A percentile compares a stretch with the other conserved stretches of the same genome.
Evolutionary conservation across 1,140 invertebrate genomes (phyloP).

Genomic region (Phenacoccus solenopsis): DNA sequence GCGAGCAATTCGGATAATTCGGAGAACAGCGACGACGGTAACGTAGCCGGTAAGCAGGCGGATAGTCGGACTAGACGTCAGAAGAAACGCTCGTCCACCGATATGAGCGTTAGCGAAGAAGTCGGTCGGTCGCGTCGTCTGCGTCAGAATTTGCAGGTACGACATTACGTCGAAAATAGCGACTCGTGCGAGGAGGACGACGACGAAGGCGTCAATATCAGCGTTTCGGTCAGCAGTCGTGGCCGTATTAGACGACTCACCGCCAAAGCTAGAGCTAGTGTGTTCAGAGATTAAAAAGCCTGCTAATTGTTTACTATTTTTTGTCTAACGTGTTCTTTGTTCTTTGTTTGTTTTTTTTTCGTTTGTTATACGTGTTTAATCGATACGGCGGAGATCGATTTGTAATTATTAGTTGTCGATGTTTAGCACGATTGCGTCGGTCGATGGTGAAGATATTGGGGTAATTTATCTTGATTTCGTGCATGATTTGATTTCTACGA

Average conservation of each 20-base stretch:
- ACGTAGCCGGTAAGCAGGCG: too few relatives aligned
- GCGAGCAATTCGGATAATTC: constrained; percentile 20
- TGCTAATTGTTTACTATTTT: too few relatives aligned
- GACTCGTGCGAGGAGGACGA: constrained; percentile 31
- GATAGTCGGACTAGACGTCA: neutral
- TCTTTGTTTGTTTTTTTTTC: too few relatives aligned
- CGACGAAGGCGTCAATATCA: constrained; percentile 28
- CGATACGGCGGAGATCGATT: too few relatives aligned
- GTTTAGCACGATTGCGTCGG: too few relatives aligned
- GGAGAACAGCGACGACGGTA: constrained; percentile 17
- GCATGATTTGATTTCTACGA: too few relatives aligned
- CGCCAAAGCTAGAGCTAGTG: constrained; percentile 37
- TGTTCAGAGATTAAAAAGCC: constrained; percentile 16
- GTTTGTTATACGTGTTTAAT: too few relatives aligned
- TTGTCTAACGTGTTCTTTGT: too few relatives aligned
- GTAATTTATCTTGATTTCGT: too few relatives aligned
- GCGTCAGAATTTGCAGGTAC: neutral
- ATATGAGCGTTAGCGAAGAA: neutral
- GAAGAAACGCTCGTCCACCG: neutral
- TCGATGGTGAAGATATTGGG: too few relatives aligned
- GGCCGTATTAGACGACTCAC: constrained; percentile 71
- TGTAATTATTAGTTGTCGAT: too few relatives aligned
- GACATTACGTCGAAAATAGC: constrained; percentile 20
- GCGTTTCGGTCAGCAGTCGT: constrained; percentile 52
- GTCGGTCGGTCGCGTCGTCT: neutral